A percentile compares a stretch with the other conserved stretches of the same genome.
Conservation (phyloP, 2,888 invertebrate genomes). For the Drosophila fungiperda region DNA sequence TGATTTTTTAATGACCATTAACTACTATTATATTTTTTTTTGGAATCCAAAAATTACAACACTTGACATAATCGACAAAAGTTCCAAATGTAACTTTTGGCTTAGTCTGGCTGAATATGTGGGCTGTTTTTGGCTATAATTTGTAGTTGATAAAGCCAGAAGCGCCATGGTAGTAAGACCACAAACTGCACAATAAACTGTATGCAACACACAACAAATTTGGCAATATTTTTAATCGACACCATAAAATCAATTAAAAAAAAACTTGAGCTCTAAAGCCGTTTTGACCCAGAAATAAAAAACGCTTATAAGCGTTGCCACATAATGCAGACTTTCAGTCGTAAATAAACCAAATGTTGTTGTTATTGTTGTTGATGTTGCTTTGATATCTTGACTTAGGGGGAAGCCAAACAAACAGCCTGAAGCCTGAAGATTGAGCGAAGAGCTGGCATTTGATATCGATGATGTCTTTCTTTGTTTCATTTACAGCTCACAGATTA, state of each 20-base stretch:
- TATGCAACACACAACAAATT: conserved; percentile 13
- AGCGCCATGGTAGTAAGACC: conserved; percentile 8
- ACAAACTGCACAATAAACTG: background rate
- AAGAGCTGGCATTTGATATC: conserved; percentile 74
- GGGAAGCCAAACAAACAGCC: conserved; percentile 65
- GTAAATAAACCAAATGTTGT: conserved; percentile 11
- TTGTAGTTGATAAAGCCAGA: conserved; percentile 15
- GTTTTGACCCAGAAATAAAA: conserved; percentile 44
- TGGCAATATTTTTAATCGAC: conserved; percentile 39
- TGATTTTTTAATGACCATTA: conserved; percentile 23
- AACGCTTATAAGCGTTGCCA: conserved; percentile 20
- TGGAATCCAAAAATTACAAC: conserved; percentile 21
- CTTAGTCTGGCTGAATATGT: conserved; percentile 1
- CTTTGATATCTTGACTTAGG: conserved; percentile 21
- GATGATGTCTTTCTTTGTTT: conserved; percentile 81
- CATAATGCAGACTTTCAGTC: conserved; percentile 28
- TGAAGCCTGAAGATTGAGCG: conserved; percentile 8
- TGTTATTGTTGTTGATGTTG: conserved; percentile 4
- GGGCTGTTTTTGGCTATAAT: conserved; percentile 14
- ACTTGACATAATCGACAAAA: conserved; percentile 6
- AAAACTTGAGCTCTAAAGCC: conserved; percentile 29
- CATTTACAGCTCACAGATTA: conserved; percentile 66
- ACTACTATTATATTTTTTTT: background rate
- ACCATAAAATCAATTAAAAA: conserved; percentile 54
- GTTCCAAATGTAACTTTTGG: conserved; percentile 5